Evolutionary conservation across 2,113 vertebrate genomes (phyloP), one percentile per base, ranked within the genome.

Genomic region (Prietella phreatophila): DNA sequence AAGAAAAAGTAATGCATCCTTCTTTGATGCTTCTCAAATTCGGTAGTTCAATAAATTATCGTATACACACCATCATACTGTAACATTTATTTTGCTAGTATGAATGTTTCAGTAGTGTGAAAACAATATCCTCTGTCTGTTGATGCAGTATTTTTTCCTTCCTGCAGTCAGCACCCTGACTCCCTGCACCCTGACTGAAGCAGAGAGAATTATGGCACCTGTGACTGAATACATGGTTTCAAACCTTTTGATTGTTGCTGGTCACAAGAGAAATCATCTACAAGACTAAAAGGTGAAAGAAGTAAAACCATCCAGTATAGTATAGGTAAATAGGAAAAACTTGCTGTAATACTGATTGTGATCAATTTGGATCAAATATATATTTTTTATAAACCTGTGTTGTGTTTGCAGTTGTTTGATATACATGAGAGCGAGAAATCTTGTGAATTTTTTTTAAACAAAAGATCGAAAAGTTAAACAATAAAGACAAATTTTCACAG

Each of bases 141-240:
- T 17, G 75, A n/a, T 53, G 5, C 0, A n/a, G 27, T 3, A 50
- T 6, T 22, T 81, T 69, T 79, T 2, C 17, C 36, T 79, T 17
- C 15, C 25, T n/a, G 75, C 33, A 25, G 39, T n/a, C n/a, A n/a
- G n/a, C n/a, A n/a, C n/a, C n/a, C n/a, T n/a, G n/a, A n/a, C n/a
- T n/a, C n/a, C n/a, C 84, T 50, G 20, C 58, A 80, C 19, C 67
- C 22, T 58, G 5, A 55, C 53, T 42, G 84, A 19, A 39, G 22
- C 33, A 60, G 84, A 65, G 56, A 56, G 58, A 63, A 80, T 36
- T 36, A 69, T 5, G 30, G 8, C 80, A 19, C 5, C 50, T 69
- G 50, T 81, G 30, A 85, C 25, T 73, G 42, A 84, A 84, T 27
- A n/a, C 82, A 84, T 30, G 65, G 15, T 36, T 73, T 86, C 33